phyloP scores from a whole-genome alignment of 2,797 vertebrate genomes.

The Gobionotothen gibberifrons region DNA sequence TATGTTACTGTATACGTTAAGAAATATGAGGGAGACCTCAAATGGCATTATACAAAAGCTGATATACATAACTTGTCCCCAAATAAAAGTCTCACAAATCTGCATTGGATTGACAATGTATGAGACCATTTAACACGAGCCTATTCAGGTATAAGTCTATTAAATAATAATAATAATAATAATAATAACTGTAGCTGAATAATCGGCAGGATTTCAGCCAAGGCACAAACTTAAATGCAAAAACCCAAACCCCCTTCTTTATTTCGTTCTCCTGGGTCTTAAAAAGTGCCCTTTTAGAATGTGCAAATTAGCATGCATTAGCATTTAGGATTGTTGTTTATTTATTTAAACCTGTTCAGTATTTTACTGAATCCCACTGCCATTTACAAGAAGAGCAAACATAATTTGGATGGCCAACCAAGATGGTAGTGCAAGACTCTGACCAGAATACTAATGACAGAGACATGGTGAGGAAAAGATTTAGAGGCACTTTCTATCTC shows the following conservation, averaged over 20 bases:
- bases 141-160: conserved; percentile 1
- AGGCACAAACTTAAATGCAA: conserved; percentile 13
- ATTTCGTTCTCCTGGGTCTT: background rate
- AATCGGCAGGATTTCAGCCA: conserved; percentile 18
- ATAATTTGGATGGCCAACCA: conserved; percentile 29
- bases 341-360: conserved; percentile 31
- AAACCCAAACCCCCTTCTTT: conserved; percentile 1
- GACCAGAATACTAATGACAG: conserved; percentile 41
- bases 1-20: background rate
- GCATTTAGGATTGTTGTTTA: conserved; percentile 24
- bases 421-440: conserved; percentile 15
- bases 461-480: conserved; percentile 2
- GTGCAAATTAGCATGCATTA: conserved; percentile 36
- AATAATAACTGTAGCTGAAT: conserved; percentile 9
- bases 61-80: background rate
- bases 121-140: conserved; percentile 2
- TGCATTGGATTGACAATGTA: background rate
- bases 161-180: conserved; percentile 2
- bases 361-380: conserved; percentile 22
- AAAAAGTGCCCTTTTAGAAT: conserved; percentile 1
- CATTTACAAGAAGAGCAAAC: conserved; percentile 16
- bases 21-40: background rate
- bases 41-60: background rate
- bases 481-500: conserved; percentile 13
- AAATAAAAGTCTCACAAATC: background rate